These are phyloP conservation scores for Trichosurus vulpecula DNA, from an alignment of 2,797 vertebrate genomes.

Conservation along the genomic window DNA sequence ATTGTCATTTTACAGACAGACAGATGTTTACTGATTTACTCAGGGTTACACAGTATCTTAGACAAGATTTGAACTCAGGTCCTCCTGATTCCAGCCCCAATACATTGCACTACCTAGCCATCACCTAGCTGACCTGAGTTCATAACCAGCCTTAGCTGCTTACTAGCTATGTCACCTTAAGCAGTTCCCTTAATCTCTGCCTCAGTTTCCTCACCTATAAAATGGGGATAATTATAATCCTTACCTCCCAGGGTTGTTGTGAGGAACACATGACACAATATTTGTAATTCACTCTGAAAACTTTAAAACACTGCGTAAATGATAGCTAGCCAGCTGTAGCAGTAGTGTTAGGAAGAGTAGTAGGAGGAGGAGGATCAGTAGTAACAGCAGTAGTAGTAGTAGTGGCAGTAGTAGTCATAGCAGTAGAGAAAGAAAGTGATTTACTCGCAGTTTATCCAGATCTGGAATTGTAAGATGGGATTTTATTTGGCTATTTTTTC, in stretches of 20 bases:
- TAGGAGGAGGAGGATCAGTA: too few relatives aligned
- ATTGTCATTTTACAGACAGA: not conserved
- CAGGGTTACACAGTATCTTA: not conserved
- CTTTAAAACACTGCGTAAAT: not conserved
- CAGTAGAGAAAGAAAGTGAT: not conserved
- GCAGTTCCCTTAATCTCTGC: not conserved
- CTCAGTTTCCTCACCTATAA: not conserved
- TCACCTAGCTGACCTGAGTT: not conserved
- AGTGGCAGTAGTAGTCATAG: too few relatives aligned
- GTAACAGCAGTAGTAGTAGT: too few relatives aligned
- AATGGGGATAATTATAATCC: not conserved
- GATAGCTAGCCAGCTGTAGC: not conserved
- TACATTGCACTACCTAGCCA: not conserved
- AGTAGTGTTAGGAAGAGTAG: too few relatives aligned
- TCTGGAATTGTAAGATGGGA: not conserved
- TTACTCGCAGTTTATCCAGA: not conserved
- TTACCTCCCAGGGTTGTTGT: not conserved
- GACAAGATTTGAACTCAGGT: not conserved
- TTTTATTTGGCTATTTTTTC: not conserved
- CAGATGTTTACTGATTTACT: not conserved
- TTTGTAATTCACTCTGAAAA: not conserved
- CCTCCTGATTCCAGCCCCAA: not conserved
- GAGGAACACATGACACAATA: not conserved
- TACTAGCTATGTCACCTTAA: not conserved
- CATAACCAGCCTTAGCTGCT: not conserved